phyloP scores from a whole-genome alignment of 2,113 vertebrate genomes.

The Myrmophylax atrothorax region DNA sequence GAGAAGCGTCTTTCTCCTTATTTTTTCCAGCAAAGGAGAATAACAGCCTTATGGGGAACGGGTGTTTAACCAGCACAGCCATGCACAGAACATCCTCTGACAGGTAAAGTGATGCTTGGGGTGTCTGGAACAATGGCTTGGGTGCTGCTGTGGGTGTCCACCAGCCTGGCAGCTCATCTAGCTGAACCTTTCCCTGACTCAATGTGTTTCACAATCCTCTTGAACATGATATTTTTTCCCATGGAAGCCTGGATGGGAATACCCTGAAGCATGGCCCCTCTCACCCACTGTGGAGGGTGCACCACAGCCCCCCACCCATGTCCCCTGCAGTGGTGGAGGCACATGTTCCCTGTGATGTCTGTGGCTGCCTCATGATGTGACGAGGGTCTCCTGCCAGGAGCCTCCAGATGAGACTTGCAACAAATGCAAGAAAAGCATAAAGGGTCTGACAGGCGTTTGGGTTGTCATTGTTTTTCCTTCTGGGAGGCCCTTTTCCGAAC shows the following conservation, averaged over 20 bases:
- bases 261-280: rapidly evolving
- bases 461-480: background rate
- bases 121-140: background rate
- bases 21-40: background rate
- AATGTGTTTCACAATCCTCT: background rate
- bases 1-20: background rate
- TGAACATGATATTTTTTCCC: background rate
- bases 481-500: background rate
- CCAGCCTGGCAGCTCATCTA: rapidly evolving
- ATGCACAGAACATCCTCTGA: background rate
- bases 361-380: rapidly evolving
- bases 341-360: rapidly evolving
- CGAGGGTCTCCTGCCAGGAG: rapidly evolving
- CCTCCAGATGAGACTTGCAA: background rate
- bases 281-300: background rate
- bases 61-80: background rate
- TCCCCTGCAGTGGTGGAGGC: rapidly evolving
- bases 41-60: background rate
- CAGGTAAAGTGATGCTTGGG: rapidly evolving
- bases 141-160: rapidly evolving
- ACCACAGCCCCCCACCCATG: rapidly evolving
- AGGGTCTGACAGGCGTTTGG: rapidly evolving
- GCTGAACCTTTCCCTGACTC: background rate
- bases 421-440: rapidly evolving
- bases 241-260: background rate